Conservation (phyloP, 2,113 vertebrate species). For the Bombycilla garrulus region DNA sequence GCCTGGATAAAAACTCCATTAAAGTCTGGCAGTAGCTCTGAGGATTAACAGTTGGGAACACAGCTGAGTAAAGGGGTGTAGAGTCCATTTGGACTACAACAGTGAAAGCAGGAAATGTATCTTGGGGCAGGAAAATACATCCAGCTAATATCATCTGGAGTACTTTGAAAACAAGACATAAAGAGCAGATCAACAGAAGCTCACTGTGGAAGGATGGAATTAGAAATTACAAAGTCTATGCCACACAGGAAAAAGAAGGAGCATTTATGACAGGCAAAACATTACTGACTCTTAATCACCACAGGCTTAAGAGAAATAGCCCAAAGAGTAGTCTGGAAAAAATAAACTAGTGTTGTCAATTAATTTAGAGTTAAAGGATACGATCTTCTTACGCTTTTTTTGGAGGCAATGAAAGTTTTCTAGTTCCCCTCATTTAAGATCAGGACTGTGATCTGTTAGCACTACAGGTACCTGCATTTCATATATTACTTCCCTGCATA, state of each 20-base stretch:
- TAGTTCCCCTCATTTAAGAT: not conserved
- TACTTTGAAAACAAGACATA: not conserved
- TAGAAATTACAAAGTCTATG: not conserved
- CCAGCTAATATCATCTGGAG: not conserved
- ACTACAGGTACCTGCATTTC: not conserved
- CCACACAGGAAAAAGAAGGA: not conserved
- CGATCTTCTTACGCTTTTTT: not conserved
- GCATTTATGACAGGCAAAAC: not conserved
- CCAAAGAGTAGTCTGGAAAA: not conserved
- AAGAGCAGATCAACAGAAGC: not conserved
- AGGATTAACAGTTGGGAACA: not conserved
- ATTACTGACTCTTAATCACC: not conserved
- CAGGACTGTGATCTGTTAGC: not conserved
- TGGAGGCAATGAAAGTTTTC: not conserved
- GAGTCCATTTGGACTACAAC: not conserved
- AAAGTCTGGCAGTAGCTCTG: not conserved
- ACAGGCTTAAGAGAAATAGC: not conserved
- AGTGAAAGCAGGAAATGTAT: not conserved
- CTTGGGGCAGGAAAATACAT: not conserved
- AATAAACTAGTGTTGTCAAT: not conserved
- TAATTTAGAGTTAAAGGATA: not conserved
- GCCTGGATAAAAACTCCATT: not conserved
- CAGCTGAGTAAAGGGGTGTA: not conserved
- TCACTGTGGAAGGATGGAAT: not conserved
- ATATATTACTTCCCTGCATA: not conserved